These are phyloP conservation scores for Conger conger DNA, from an alignment of 2,113 vertebrate species.

Conservation along the genomic window DNA sequence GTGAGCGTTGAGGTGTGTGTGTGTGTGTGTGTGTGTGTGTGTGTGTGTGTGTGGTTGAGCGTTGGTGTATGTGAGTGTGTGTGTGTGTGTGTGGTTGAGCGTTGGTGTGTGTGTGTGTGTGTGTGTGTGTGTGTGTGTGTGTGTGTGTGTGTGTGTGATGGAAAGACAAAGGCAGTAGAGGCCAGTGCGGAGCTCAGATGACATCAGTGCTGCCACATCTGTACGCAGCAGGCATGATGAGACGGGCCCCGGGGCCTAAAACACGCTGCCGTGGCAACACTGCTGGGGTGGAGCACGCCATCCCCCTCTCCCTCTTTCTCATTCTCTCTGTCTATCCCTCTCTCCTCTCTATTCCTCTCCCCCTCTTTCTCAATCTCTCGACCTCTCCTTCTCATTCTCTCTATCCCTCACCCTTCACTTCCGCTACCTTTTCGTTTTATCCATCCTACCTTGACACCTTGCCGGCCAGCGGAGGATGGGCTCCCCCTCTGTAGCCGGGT, in stretches of 20 bases:
- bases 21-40: neutral
- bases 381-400: neutral
- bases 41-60: neutral
- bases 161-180: slow-evolving; percentile 13
- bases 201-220: slow-evolving; percentile 18
- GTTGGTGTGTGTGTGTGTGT: neutral
- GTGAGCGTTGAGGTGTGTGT: neutral
- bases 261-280: neutral
- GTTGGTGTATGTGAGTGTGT: no score
- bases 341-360: no score
- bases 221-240: slow-evolving; percentile 7
- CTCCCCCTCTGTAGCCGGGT: no score
- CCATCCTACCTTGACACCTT: no score
- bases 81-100: neutral
- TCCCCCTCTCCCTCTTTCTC: neutral
- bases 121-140: neutral
- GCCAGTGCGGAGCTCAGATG: slow-evolving; percentile 12
- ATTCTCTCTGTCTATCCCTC: no score
- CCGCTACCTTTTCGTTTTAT: no score
- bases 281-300: neutral
- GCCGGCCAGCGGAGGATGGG: no score
- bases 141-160: neutral
- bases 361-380: neutral
- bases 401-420: neutral
- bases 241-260: neutral